These are phyloP conservation scores for Tachina fera DNA, from an alignment of 2,888 invertebrate species.

Conservation along the genomic window DNA sequence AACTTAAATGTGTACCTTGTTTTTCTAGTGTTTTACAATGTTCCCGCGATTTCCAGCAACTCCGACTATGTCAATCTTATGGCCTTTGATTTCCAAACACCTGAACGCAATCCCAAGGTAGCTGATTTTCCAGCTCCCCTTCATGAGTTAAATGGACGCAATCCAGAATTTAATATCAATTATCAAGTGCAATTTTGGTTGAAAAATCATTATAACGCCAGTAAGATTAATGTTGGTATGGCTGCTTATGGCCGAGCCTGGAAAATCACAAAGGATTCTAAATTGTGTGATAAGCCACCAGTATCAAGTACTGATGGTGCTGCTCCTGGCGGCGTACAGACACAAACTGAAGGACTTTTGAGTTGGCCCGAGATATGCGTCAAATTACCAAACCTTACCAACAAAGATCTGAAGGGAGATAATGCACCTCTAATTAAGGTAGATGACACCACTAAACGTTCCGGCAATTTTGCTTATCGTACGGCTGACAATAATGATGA, in stretches of 20 bases:
- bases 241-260: slow-evolving; percentile 90
- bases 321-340: slow-evolving; percentile 89
- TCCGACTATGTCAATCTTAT: slow-evolving; percentile 91
- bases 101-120: slow-evolving; percentile 89
- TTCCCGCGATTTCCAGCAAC: slow-evolving; percentile 88
- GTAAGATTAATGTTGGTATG: slow-evolving; percentile 87
- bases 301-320: slow-evolving; percentile 87
- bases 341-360: slow-evolving; percentile 87
- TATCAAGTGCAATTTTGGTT: slow-evolving; percentile 87
- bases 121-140: slow-evolving; percentile 90
- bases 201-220: slow-evolving; percentile 85
- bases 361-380: slow-evolving; percentile 92
- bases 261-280: slow-evolving; percentile 90
- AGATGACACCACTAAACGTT: slow-evolving; percentile 91
- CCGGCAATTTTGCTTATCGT: slow-evolving; percentile 91
- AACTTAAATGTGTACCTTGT: neutral
- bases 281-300: slow-evolving; percentile 91
- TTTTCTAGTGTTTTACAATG: slow-evolving; percentile 89
- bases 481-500: slow-evolving; percentile 87
- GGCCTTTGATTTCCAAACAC: slow-evolving; percentile 91
- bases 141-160: slow-evolving; percentile 89
- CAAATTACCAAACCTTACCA: slow-evolving; percentile 87
- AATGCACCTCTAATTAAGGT: slow-evolving; percentile 88
- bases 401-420: slow-evolving; percentile 86
- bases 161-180: slow-evolving; percentile 88